Evolutionary conservation across 2,888 invertebrate genomes (phyloP), one percentile per base, ranked within the genome.

Genomic region (Lithophane socia): DNA sequence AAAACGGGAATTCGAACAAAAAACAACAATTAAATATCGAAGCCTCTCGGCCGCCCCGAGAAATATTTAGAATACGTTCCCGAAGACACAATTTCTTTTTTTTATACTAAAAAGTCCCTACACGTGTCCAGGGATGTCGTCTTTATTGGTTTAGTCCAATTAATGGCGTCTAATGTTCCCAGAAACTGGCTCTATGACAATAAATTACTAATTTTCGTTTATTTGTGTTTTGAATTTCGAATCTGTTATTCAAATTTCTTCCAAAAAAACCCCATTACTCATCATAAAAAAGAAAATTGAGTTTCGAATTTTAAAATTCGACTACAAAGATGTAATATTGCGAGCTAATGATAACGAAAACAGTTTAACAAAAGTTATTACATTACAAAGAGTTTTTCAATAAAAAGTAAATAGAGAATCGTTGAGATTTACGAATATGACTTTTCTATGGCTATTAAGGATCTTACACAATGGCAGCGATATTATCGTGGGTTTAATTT

Each of bases 121-220:
- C 95, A 96, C 95, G 95, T 96, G 96, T 96, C 94, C 91, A 87
- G 84, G 84, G 92, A 92, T 95, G 95, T 96, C 95, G 94, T 95
- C 95, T 96, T 95, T 96, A 96, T 96, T 96, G 96, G 95, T 95
- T 95, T 94, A 95, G 92, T 85, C 94, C 94, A 96, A 96, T 96
- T 96, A 96, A 96, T 96, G 93, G 93, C 88, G 77, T 93, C 93
- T 94, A 95, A 95, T 94, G 93, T 95, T 95, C 95, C 91, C 81
- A 90, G 94, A 95, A 94, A 82, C 86, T 89, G 90, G 86, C 84
- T 88, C 88, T 87, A 84, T 83, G 83, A 90, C 92, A 92, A 94
- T 95, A 94, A 94, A 95, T 94, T 92, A 94, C 90, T 89, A 93
- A 93, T 94, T 93, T 92, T 92, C 87, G 88, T 93, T 93, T 92